Percentiles rank a stretch among this genome's conserved stretches.
These are phyloP conservation scores for Platycheirus rosarum DNA, from an alignment of 2,888 invertebrate genomes.

Conservation along the genomic window DNA sequence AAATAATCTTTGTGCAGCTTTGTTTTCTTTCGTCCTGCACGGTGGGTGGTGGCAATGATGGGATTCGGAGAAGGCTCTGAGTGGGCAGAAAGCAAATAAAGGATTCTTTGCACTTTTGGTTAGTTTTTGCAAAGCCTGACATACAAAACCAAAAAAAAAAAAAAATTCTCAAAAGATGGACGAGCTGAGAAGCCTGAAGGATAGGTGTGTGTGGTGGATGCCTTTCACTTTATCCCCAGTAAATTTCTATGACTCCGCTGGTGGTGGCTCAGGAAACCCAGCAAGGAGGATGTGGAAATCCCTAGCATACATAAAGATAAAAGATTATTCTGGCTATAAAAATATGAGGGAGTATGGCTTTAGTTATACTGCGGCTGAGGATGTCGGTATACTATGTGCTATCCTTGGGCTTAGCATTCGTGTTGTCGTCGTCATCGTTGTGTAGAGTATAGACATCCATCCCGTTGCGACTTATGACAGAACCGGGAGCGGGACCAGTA, in stretches of 20 bases:
- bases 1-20: conserved; percentile 72
- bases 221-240: conserved; percentile 67
- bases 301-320: conserved; percentile 72
- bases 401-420: conserved; percentile 64
- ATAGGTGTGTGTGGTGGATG: conserved; percentile 33
- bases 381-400: conserved; percentile 32
- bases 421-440: conserved; percentile 52
- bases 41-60: conserved; percentile 69
- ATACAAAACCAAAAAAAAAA: conserved; percentile 9
- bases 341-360: conserved; percentile 56
- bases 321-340: conserved; percentile 72
- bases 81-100: conserved; percentile 36
- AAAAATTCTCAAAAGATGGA: conserved; percentile 31
- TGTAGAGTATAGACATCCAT: conserved; percentile 58
- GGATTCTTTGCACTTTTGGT: conserved; percentile 46
- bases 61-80: conserved; percentile 42
- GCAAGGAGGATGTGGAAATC: conserved; percentile 62
- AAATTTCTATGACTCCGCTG: conserved; percentile 72
- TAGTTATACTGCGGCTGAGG: conserved; percentile 5
- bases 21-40: conserved; percentile 46
- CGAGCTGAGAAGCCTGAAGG: conserved; percentile 10
- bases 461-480: conserved; percentile 52
- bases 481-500: conserved; percentile 25
- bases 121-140: conserved; percentile 71
- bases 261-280: conserved; percentile 50